Base-by-base conservation (phyloP, 37 sponge, comb jelly and placozoan species). In the Bolinopsis microptera region DNA sequence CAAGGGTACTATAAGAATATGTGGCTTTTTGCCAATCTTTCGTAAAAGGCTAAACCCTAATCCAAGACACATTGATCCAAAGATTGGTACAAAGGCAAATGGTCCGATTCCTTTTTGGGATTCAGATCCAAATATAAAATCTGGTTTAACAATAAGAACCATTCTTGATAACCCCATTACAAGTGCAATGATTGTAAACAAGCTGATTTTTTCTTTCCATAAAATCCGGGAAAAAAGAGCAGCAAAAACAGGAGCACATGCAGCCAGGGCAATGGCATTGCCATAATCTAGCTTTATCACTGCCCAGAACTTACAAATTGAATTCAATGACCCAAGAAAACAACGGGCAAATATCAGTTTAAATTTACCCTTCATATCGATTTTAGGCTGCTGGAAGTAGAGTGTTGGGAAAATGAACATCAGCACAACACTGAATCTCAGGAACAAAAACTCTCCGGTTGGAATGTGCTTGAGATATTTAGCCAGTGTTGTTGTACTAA, bases 131-230 rank as follows among this genome's bases (percentile, higher is more conserved):
- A 86, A 86, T 1, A 86, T 41, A 34, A 86, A 86, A 30, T 35
- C n/a, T 24, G 90, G 90, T 86, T 34, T 38, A n/a, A 30, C 90
- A 23, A 86, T 40, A 3, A 86, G 61, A n/a, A 22, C 5, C 13
- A 86, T 39, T 22, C 90, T 48, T 27, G 61, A 23, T 30, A 86
- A 0, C 37, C 90, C 61, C 61, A 86, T n/a, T 0, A 86, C 1
- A 13, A 86, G 48, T 24, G 90, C 41, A 24, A 86, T 27, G 61
- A 86, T 24, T n/a, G 90, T 86, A 48, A 86, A 86, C 8, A 86
- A 1, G 24, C 26, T 86, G 28, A 40, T 40, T 34, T 86, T 86
- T 27, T 86, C 90, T 86, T 41, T 41, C 90, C 90, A 86, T 24
- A 86, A 38, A 38, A 86, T n/a, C 61, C 90, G 41, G 27, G 90